phyloP scores from a whole-genome alignment of 2,888 invertebrate genomes.

The Stenurella melanura region DNA sequence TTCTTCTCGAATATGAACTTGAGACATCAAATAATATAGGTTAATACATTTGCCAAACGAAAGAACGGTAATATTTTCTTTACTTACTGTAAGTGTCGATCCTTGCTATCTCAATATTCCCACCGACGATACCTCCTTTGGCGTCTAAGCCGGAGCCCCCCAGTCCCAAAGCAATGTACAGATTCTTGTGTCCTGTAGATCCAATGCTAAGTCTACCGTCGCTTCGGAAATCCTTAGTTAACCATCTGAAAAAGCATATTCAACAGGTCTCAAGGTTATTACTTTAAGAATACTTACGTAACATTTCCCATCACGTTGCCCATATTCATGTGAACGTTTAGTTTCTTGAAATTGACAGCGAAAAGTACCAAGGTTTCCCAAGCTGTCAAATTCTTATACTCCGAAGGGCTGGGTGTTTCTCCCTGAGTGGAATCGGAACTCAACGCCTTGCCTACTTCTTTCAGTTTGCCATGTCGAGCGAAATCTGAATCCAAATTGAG shows the following conservation, averaged over 20 bases:
- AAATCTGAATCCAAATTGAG: conserved; percentile 76
- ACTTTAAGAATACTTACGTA: conserved; percentile 71
- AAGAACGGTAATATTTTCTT: neutral
- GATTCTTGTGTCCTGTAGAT: conserved; percentile 94
- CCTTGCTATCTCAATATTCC: conserved; percentile 92
- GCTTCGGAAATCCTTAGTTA: conserved; percentile 93
- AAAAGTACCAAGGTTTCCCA: conserved; percentile 98
- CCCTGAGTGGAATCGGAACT: conserved; percentile 74
- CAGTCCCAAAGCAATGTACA: conserved; percentile 91
- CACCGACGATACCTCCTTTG: conserved; percentile 98
- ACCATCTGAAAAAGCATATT: conserved; percentile 79
- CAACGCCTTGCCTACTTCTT: conserved; percentile 76
- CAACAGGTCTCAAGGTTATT: neutral
- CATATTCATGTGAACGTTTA: conserved; percentile 99
- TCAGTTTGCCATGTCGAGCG: conserved; percentile 73
- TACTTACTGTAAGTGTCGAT: conserved; percentile 87
- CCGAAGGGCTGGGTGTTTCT: conserved; percentile 77
- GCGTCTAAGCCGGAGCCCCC: conserved; percentile 95
- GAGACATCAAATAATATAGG: conserved; percentile 47
- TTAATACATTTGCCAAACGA: neutral
- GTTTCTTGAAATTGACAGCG: conserved; percentile 95
- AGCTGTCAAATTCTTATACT: conserved; percentile 81
- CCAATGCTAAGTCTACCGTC: conserved; percentile 95
- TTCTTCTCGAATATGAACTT: conserved; percentile 92
- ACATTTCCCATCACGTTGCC: conserved; percentile 99